These are phyloP conservation scores for Natrix natrix DNA, from an alignment of 2,797 vertebrate genomes.

Conservation along the genomic window DNA sequence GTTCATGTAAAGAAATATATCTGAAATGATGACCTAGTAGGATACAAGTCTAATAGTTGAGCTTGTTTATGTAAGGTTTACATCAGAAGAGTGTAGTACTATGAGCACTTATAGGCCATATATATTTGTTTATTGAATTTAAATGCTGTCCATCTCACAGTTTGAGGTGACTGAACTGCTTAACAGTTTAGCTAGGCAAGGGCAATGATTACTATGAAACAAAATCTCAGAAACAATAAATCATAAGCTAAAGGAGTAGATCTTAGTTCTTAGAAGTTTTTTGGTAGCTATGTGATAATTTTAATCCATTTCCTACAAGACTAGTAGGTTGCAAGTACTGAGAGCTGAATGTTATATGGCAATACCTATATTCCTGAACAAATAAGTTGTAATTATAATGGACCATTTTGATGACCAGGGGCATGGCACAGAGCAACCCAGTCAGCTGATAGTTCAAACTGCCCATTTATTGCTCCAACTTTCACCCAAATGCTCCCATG, in stretches of 20 bases:
- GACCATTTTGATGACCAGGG: not conserved
- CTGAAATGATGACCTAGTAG: not conserved
- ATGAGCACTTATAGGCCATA: not conserved
- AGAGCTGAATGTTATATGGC: not conserved
- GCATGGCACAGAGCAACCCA: too few species aligned
- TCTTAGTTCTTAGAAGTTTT: not conserved
- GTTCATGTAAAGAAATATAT: not conserved
- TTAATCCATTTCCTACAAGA: not conserved
- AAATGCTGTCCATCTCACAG: not conserved
- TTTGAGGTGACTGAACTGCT: not conserved
- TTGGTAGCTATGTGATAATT: not conserved
- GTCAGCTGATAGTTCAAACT: too few species aligned
- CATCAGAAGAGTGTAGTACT: not conserved
- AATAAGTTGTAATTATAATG: not conserved
- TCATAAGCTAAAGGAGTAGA: not conserved
- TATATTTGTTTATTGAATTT: not conserved
- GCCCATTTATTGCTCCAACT: too few species aligned
- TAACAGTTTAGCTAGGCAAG: not conserved
- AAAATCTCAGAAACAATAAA: not conserved
- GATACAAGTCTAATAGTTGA: not conserved
- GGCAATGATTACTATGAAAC: not conserved
- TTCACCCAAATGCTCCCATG: too few species aligned
- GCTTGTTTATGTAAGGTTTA: not conserved
- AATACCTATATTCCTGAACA: not conserved
- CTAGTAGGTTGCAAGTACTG: not conserved